Percentiles rank a stretch among this genome's conserved stretches.
phyloP scores from a whole-genome alignment of 2,113 vertebrate genomes.

The Pholis gunnellus region DNA sequence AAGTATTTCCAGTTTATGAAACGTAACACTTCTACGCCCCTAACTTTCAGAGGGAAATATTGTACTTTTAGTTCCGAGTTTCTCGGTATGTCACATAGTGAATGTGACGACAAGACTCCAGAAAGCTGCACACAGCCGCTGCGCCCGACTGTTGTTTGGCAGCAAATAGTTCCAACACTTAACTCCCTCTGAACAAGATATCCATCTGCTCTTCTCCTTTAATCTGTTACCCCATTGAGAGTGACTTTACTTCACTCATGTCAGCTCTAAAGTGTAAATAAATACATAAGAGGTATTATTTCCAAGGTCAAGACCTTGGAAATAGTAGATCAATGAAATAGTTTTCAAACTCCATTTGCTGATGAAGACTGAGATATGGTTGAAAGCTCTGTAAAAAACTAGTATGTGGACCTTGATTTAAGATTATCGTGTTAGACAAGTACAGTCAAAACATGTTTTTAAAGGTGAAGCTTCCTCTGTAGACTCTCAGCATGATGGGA shows the following conservation, averaged over 20 bases:
- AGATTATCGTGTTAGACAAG: not conserved
- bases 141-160: too few relatives aligned
- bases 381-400: not conserved
- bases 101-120: not conserved
- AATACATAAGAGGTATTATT: not conserved
- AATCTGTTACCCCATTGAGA: not conserved
- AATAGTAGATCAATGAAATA: not conserved
- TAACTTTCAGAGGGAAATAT: not conserved
- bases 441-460: not conserved
- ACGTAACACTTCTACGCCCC: not conserved
- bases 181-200: not conserved
- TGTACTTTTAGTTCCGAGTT: not conserved
- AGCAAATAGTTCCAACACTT: not conserved
- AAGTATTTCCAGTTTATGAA: not conserved
- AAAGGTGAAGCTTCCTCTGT: not conserved
- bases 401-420: not conserved
- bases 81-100: not conserved
- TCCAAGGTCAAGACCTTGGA: too few relatives aligned
- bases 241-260: not conserved
- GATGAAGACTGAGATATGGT: not conserved
- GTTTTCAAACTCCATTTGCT: not conserved
- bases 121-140: not conserved
- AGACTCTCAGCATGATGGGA: not conserved
- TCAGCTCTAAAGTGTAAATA: constrained; percentile 1
- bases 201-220: not conserved